Percentiles rank a stretch among this genome's conserved stretches.
phyloP scores from a whole-genome alignment of 2,888 invertebrate genomes.

The Seira sanloemensis region DNA sequence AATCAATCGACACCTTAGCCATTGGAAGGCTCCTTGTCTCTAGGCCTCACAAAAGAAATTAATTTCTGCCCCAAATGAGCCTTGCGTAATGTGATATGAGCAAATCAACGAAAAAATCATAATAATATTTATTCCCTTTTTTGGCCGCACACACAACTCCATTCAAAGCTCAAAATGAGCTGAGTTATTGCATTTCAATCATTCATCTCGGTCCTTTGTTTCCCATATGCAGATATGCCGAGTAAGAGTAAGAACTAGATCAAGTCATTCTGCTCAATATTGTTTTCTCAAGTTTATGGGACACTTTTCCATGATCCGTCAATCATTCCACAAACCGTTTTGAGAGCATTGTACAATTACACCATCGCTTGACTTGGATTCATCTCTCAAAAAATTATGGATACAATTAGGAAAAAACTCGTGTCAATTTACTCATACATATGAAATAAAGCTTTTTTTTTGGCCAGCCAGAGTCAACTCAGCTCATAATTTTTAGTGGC shows the following conservation, averaged over 20 bases:
- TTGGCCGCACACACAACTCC: background rate
- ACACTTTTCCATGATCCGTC: background rate
- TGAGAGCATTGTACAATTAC: background rate
- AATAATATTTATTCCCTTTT: constrained; percentile 3
- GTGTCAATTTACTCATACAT: too few species aligned
- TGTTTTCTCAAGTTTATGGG: background rate
- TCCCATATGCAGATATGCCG: background rate
- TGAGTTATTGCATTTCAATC: background rate
- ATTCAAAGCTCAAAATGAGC: background rate
- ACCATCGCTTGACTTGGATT: background rate
- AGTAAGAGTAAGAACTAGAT: background rate
- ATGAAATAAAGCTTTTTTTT: too few species aligned
- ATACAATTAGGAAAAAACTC: background rate
- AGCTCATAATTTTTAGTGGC: too few species aligned
- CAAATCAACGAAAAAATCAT: too few species aligned
- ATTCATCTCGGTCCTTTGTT: background rate
- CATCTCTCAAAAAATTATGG: background rate
- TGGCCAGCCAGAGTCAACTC: too few species aligned
- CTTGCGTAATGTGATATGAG: background rate
- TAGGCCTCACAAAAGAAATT: too few species aligned
- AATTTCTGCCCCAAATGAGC: background rate
- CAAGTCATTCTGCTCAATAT: background rate
- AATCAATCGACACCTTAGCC: constrained; percentile 12
- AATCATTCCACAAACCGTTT: background rate
- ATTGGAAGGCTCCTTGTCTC: background rate